Evolutionary conservation across 2,888 invertebrate species (phyloP), one percentile per base, ranked within the genome.

Genomic region (Beris chalybata): DNA sequence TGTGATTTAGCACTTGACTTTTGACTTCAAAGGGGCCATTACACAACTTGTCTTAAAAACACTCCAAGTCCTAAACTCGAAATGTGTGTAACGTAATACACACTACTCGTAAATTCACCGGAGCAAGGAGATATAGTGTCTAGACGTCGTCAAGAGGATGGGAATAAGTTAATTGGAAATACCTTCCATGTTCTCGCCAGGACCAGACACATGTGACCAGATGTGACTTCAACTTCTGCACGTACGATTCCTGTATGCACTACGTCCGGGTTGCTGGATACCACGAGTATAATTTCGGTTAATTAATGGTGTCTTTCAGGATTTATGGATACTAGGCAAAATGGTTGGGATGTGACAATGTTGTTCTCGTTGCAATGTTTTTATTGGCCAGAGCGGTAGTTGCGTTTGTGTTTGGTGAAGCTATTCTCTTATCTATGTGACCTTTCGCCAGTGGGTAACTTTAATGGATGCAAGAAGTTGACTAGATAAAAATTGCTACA

Each of bases 211-310:
- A 56, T 56, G 43, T 56, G 55, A 56, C 38, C 55, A 56, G 55
- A 56, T 56, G 55, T 38, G 55, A 56, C 38, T 5, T 38, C 43
- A 5, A 13, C 38, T 56, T 13, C 13, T 13, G 38, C 55, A 56
- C 55, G 55, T 56, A 56, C 55, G n/a, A 38, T 43, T 56, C 13
- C 38, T 32, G 55, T 15, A 56, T 56, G 55, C 55, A 56, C 30
- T 22, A 12, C 13, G 43, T 4, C 38, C 43, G 15, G 38, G 38
- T n/a, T 32, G 7, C 55, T 15, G 55, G 13, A 56, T 56, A 13
- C 55, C 43, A 56, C 15, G n/a, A 56, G 38, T 38, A 56, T 56
- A 56, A 56, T 56, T 56, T 56, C 43, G 55, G 55, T 56, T 56
- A 56, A 56, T 56, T 56, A 56, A 56, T 56, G 55, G 43, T 15